Base-by-base conservation (phyloP, 2,797 vertebrate genomes). In the Pampus argenteus region DNA sequence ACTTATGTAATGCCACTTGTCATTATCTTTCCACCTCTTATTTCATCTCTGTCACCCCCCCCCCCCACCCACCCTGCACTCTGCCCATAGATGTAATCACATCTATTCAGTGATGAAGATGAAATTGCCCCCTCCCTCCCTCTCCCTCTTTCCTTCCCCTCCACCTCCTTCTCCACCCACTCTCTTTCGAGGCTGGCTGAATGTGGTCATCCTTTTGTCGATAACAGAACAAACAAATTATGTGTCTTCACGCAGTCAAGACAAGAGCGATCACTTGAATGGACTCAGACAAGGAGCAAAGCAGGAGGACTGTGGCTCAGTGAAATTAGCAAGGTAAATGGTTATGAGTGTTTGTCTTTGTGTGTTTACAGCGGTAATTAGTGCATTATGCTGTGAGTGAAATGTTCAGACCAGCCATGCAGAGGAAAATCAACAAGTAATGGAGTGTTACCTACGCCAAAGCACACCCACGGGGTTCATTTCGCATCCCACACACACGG, bases 351-450 rank as follows among this genome's bases (percentile, higher is more conserved):
- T 91, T 91, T 89, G 82, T 87, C 85, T 87, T 80, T 77, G 65
- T 82, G 78, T 84, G 78, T 86, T 87, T 87, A 80, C 86, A 84
- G 77, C 66, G 11, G 82, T 91, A 91, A 95, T 94, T 93, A 92
- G 83, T 84, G 79, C 81, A 83, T 85, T 89, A 86, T 82, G 82
- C 86, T 79, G 83, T 84, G 87, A 91, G 87, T 79, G 88, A 87
- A 93, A 88, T 70, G 89, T 66, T 76, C 74, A 48, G 66, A 60
- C 79, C 76, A 79, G 34, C 84, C 89, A 84, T 78, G 92, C 88
- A 84, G 86, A 84, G 80, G 77, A 77, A 36, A 89, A 86, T 82
- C 71, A 70, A 81, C 79, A 60, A 84, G 84, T 93, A 90, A 90
- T 91, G 85, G 77, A 78, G 76, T 87, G 79, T 82, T 88, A 78